Evolutionary conservation across 2,797 vertebrate genomes (phyloP).

Genomic region (Microcaecilia unicolor): DNA sequence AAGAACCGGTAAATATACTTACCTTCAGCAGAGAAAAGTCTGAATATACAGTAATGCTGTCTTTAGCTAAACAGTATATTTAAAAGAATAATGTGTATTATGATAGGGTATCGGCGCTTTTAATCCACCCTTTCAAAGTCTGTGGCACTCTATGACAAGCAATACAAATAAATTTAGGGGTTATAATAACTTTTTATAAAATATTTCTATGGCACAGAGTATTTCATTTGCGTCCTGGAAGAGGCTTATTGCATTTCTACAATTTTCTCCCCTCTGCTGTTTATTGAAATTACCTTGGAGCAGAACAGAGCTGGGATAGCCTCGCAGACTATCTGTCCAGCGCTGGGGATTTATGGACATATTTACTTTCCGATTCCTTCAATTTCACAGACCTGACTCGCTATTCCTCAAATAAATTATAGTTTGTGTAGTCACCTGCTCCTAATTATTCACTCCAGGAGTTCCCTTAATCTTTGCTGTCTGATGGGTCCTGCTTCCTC

Average conservation of each 20-base stretch:
- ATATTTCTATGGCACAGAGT: slow-evolving; percentile 35
- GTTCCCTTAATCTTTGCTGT: slow-evolving; percentile 30
- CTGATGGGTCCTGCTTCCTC: slow-evolving; percentile 30
- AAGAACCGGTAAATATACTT: too few relatives aligned
- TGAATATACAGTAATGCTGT: slow-evolving; percentile 18
- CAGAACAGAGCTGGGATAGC: slow-evolving; percentile 38
- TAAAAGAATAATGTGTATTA: slow-evolving; percentile 43
- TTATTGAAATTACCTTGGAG: slow-evolving; percentile 54
- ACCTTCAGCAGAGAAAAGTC: slow-evolving; percentile 11
- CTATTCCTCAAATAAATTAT: slow-evolving; percentile 41
- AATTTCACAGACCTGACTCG: slow-evolving; percentile 31
- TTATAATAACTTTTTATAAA: slow-evolving; percentile 59
- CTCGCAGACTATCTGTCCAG: slow-evolving; percentile 34
- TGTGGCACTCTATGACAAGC: slow-evolving; percentile 39
- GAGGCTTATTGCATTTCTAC: slow-evolving; percentile 47
- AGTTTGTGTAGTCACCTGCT: slow-evolving; percentile 41
- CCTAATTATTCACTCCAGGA: slow-evolving; percentile 51
- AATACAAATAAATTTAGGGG: slow-evolving; percentile 52
- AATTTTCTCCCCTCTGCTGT: slow-evolving; percentile 27
- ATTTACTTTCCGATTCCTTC: slow-evolving; percentile 46
- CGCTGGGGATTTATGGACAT: slow-evolving; percentile 40
- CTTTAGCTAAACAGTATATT: slow-evolving; percentile 36
- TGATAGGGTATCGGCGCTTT: slow-evolving; percentile 39
- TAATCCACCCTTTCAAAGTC: slow-evolving; percentile 44
- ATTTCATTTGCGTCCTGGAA: slow-evolving; percentile 48